Percentiles rank a stretch among this genome's conserved stretches.
phyloP scores from a whole-genome alignment of 2,888 invertebrate genomes.

The Drosophila neotestacea region DNA sequence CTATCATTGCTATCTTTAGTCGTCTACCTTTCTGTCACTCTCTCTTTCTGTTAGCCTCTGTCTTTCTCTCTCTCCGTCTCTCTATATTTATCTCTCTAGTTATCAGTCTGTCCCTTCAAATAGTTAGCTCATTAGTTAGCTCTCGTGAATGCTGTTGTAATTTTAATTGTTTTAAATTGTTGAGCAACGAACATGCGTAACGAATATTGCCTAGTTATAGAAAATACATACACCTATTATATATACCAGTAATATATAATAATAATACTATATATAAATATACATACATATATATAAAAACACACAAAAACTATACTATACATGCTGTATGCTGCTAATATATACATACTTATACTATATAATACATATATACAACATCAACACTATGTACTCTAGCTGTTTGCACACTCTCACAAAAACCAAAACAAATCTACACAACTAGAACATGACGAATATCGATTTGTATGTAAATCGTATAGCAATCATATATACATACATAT shows the following conservation, averaged over 20 bases:
- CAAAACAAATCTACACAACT: slow-evolving; percentile 16
- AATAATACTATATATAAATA: slow-evolving; percentile 42
- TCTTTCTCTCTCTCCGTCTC: slow-evolving; percentile 22
- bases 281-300: slow-evolving; percentile 34
- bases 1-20: slow-evolving; percentile 18
- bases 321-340: slow-evolving; percentile 57
- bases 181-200: slow-evolving; percentile 72
- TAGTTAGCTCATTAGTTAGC: slow-evolving; percentile 58
- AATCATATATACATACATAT: slow-evolving; percentile 9
- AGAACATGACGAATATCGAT: slow-evolving; percentile 17
- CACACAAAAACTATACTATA: slow-evolving; percentile 46
- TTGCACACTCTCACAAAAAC: slow-evolving; percentile 47
- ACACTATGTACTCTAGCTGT: slow-evolving; percentile 62
- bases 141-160: slow-evolving; percentile 76
- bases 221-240: slow-evolving; percentile 50
- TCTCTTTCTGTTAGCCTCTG: slow-evolving; percentile 10
- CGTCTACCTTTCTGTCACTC: slow-evolving; percentile 10
- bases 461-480: slow-evolving; percentile 24
- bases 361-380: slow-evolving; percentile 43
- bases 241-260: slow-evolving; percentile 42
- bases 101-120: slow-evolving; percentile 24
- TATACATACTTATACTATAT: slow-evolving; percentile 27
- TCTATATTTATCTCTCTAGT: slow-evolving; percentile 11
- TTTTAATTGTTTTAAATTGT: slow-evolving; percentile 66
- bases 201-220: slow-evolving; percentile 75